Base-by-base conservation (phyloP, 2,888 invertebrate genomes). In the Frankliniella intonsa region DNA sequence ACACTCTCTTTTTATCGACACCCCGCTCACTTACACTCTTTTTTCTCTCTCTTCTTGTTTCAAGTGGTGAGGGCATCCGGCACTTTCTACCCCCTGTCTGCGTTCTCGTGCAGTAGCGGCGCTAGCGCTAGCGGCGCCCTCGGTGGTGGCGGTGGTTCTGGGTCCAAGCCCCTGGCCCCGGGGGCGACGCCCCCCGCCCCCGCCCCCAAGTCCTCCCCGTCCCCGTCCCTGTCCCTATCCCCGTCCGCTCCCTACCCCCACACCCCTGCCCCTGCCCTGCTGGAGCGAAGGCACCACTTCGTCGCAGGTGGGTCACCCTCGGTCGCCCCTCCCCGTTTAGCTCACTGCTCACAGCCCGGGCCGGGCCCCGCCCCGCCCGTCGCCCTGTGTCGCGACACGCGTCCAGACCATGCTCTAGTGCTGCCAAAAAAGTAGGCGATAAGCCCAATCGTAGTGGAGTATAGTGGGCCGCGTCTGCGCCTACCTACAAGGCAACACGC, bases 1-100 rank as follows among this genome's bases (percentile, higher is more conserved):
- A 62, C 62, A 62, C 62, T 17, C n/a, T 62, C n/a, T 14, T n/a
- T 17, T 19, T 62, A 62, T 62, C 87, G 22, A 11, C 69, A 55
- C 22, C 22, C 22, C 69, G 22, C 69, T 69, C 69, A 22, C 69
- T 22, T 22, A 9, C 69, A 22, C 65, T n/a, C 80, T 62, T 49
- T 38, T 81, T 82, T 55, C 80, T 65, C 55, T 81, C 69, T 81
- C 80, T 83, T 81, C 81, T 88, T 88, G 89, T 88, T 93, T 93
- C 90, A 92, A 94, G 94, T 95, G 91, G 95, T 96, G 91, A 96
- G 95, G 93, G 95, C 96, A 89, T 93, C 95, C 87, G 96, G 96
- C 89, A 96, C 96, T 88, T 96, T 94, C 90, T 96, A 95, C 90
- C 96, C 96, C 87, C 92, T 95, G 86, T 94, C 93, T 85, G 87